phyloP scores from a whole-genome alignment of 2,888 invertebrate genomes.

The Chrysomela aeneicollis region DNA sequence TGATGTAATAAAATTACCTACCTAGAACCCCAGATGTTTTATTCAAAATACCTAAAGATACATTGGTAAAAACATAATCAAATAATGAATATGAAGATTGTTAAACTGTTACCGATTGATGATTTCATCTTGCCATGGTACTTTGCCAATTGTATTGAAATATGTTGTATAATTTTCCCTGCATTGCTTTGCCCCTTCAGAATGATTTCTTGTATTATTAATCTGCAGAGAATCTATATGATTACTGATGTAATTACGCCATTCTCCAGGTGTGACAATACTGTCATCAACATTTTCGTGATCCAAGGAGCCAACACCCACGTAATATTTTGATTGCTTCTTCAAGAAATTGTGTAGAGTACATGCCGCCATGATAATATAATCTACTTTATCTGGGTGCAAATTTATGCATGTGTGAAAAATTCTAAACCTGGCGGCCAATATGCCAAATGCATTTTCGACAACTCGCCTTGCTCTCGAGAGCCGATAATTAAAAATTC shows the following conservation, averaged over 20 bases:
- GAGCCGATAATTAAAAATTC: conserved; percentile 10
- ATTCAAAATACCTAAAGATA: too few relatives aligned
- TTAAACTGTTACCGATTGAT: conserved; percentile 7
- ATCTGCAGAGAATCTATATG: conserved; percentile 5
- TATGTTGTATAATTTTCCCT: conserved; percentile 11
- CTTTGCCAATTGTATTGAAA: conserved; percentile 12
- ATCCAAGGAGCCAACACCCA: neutral
- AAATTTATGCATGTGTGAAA: neutral
- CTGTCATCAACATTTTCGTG: conserved; percentile 13
- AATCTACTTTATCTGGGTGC: neutral
- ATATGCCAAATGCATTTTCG: too few relatives aligned
- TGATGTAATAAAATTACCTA: neutral
- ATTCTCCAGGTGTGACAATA: conserved; percentile 12
- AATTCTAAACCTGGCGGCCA: neutral
- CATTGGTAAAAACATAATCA: conserved; percentile 6
- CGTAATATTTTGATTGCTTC: conserved; percentile 1
- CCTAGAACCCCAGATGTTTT: neutral
- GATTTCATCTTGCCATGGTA: conserved; percentile 12
- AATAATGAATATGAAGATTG: neutral
- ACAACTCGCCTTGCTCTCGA: neutral
- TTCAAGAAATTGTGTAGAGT: neutral
- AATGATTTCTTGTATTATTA: conserved; percentile 8
- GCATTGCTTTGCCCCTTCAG: neutral
- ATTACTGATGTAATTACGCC: neutral
- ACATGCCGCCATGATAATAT: conserved; percentile 5